Conservation (phyloP, 2,797 vertebrate species). For the Hyperoplus lanceolatus region DNA sequence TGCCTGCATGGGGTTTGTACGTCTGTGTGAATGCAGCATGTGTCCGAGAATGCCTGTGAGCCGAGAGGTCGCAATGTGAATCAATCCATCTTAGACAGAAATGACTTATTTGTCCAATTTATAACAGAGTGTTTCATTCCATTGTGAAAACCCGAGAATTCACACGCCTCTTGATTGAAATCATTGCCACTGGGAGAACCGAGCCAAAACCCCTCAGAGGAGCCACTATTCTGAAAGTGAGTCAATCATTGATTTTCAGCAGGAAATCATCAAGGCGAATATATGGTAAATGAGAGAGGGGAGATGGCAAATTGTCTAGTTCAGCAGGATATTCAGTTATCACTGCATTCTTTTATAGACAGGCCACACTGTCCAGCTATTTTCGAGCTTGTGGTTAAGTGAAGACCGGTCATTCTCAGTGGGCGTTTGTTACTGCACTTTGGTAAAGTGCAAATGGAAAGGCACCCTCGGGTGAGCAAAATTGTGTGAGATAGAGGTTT, state of each 20-base stretch:
- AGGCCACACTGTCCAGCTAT: slow-evolving; percentile 61
- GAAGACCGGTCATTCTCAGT: slow-evolving; percentile 59
- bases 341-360: slow-evolving; percentile 73
- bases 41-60: slow-evolving; percentile 30
- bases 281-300: slow-evolving; percentile 80
- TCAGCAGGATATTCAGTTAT: slow-evolving; percentile 79
- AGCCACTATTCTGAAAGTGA: slow-evolving; percentile 70
- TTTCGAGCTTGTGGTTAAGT: slow-evolving; percentile 68
- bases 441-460: slow-evolving; percentile 73
- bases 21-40: slow-evolving; percentile 21
- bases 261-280: slow-evolving; percentile 84
- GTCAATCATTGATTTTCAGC: slow-evolving; percentile 83
- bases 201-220: slow-evolving; percentile 60
- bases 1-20: slow-evolving; percentile 6
- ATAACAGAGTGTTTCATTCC: slow-evolving; percentile 71
- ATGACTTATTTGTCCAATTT: slow-evolving; percentile 84
- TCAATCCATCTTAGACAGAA: slow-evolving; percentile 79
- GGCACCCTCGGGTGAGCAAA: slow-evolving; percentile 60
- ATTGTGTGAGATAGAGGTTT: slow-evolving; percentile 40
- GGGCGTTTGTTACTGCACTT: slow-evolving; percentile 59
- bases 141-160: slow-evolving; percentile 72
- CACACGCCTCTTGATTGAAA: slow-evolving; percentile 80
- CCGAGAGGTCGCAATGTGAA: slow-evolving; percentile 62
- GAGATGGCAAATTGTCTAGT: slow-evolving; percentile 73
- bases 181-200: slow-evolving; percentile 75